phyloP scores from a whole-genome alignment of 2,888 invertebrate genomes.

The Parasteatoda lunata region DNA sequence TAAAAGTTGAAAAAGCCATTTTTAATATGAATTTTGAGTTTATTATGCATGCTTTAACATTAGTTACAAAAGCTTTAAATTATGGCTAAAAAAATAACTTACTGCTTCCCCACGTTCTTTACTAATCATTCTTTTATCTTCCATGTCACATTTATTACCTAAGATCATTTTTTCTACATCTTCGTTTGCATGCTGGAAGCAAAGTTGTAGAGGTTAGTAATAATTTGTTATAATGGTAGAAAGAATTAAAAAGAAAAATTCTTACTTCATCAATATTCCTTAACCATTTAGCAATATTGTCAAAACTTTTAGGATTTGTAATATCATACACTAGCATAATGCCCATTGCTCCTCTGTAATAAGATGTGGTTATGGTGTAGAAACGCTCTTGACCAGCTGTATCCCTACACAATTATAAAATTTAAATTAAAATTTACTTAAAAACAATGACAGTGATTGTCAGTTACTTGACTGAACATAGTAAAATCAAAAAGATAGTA shows the following conservation, averaged over 20 bases:
- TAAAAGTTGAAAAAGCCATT: too few species aligned
- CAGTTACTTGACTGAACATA: too few species aligned
- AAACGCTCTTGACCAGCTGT: constrained; percentile 98
- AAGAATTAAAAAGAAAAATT: background rate
- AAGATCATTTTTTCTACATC: constrained; percentile 99
- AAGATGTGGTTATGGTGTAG: constrained; percentile 98
- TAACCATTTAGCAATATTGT: constrained; percentile 98
- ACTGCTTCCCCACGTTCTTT: constrained; percentile 94
- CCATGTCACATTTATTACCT: constrained; percentile 99
- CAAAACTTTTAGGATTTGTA: constrained; percentile 97
- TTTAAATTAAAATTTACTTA: too few species aligned
- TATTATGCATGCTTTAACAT: too few species aligned
- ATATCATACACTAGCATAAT: constrained; percentile 96
- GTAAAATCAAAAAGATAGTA: too few species aligned
- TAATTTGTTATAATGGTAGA: background rate
- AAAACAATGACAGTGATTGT: too few species aligned
- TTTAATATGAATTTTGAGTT: too few species aligned
- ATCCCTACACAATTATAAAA: constrained; percentile 77
- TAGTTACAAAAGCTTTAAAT: background rate
- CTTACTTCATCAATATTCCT: constrained; percentile 95
- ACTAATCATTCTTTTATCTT: constrained; percentile 92
- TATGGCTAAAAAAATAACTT: constrained; percentile 75
- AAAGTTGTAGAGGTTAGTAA: constrained; percentile 4
- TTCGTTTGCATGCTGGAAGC: constrained; percentile 92
- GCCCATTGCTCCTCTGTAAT: constrained; percentile 98